A percentile compares a stretch with the other conserved stretches of the same genome.
Evolutionary conservation across 64 coral and sea anemone genomes (phyloP).

Genomic region (Actinia equina): DNA sequence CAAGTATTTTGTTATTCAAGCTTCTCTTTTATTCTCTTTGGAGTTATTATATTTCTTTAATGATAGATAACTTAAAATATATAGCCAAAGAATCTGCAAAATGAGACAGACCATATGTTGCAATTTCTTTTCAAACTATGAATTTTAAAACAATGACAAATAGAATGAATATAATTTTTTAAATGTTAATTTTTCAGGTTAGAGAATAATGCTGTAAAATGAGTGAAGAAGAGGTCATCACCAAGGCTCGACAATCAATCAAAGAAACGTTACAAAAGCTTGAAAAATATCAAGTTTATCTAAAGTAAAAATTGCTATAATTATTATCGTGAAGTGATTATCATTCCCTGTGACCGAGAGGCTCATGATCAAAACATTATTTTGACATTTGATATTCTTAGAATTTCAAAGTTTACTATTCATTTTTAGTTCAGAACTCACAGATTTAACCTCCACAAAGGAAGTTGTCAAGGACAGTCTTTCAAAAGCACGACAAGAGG

Average conservation of each 20-base stretch:
- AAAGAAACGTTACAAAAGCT: constrained; percentile 88
- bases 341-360: no score
- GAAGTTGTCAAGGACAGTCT: constrained; percentile 79
- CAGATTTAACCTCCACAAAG: constrained; percentile 62
- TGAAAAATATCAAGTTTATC: constrained; percentile 55
- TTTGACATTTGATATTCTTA: no score
- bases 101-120: no score
- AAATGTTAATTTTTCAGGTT: background rate
- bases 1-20: no score
- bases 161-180: background rate
- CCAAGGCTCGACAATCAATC: constrained; percentile 68
- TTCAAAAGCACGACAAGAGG: constrained; percentile 52
- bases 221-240: constrained; percentile 64
- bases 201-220: constrained; percentile 22
- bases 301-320: constrained; percentile 47
- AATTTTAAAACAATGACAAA: no score
- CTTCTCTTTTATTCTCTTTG: no score
- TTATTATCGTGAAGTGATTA: background rate
- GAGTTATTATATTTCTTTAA: no score
- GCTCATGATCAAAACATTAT: no score
- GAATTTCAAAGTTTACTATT: background rate
- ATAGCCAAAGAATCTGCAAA: no score
- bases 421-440: constrained; percentile 59
- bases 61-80: no score
- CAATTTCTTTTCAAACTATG: no score